Base-by-base conservation (phyloP, 2,797 vertebrate species). In the Coregonus suidteri region DNA sequence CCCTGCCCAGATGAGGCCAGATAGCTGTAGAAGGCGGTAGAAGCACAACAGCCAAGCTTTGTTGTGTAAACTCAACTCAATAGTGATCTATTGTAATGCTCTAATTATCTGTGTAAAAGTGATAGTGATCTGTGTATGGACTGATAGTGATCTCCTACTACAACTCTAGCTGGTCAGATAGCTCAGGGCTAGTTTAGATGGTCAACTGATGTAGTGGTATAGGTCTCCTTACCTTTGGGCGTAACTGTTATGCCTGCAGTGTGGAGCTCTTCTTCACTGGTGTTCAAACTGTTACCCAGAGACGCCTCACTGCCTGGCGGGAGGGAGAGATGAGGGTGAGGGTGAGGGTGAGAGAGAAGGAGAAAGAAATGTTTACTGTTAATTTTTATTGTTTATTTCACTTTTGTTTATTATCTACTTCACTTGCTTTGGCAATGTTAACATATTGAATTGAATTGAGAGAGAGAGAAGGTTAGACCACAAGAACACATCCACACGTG, bases 241-340 rank as follows among this genome's bases (percentile, higher is more conserved):
- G 89, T 85, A 81, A 79, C 79, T 15, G 74, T 90, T 81, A 90
- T 75, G 82, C 93, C 91, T 85, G 92, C 88, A 77, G 90, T 92
- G 92, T 91, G 90, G 62, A 95, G 92, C 90, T 95, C 94, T 88
- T 95, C 95, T 85, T 94, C 93, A 54, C 95, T 95, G 80, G 91
- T 83, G 84, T 92, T 94, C 86, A 95, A 82, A 86, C 94, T 94
- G 92, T 93, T 94, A 79, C 91, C 92, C 80, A 91, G 89, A 81
- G 94, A 95, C 15, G 92, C 88, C 81, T 93, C 94, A n/a, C 94
- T 94, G 88, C 93, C 95, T 95, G 88, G 14, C 16, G 6, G 9
- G 5, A 15, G 31, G 4, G 4, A 0, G 7, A 11, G 54, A n/a
- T 34, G 31, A 11, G 41, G 0, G 41, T 0, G 41, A 11, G 41